A percentile compares a stretch with the other conserved stretches of the same genome.
phyloP scores from a whole-genome alignment of 2,113 vertebrate species.

The Vombatus ursinus region DNA sequence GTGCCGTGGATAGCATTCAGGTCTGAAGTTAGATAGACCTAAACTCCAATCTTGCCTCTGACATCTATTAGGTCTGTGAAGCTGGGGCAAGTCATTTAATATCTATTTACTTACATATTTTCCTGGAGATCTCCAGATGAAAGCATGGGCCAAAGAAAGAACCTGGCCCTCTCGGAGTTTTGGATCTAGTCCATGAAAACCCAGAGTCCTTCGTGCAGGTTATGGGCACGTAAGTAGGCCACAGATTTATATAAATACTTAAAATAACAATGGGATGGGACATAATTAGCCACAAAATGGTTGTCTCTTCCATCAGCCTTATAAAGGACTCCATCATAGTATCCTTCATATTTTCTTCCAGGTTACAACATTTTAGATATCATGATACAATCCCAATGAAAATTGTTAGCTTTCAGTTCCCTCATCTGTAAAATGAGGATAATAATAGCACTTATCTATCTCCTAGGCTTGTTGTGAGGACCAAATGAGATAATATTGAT shows the following conservation, averaged over 20 bases:
- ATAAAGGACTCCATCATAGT: neutral
- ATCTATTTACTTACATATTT: neutral
- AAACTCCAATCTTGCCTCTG: neutral
- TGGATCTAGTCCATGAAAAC: neutral
- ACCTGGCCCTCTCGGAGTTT: neutral
- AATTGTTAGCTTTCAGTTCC: neutral
- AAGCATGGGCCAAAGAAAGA: neutral
- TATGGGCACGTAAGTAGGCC: neutral
- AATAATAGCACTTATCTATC: neutral
- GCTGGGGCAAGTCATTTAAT: neutral
- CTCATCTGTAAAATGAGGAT: neutral
- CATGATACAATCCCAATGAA: neutral
- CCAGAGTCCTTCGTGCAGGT: neutral
- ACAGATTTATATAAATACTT: neutral
- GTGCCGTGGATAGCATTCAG: accelerated
- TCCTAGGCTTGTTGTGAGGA: neutral
- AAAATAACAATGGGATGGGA: neutral
- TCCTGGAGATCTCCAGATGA: neutral
- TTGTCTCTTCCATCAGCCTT: neutral
- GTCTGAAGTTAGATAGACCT: neutral
- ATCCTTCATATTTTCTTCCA: neutral
- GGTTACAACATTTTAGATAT: neutral
- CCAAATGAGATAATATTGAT: neutral
- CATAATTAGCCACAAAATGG: neutral
- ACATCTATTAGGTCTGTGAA: neutral